phyloP scores from a whole-genome alignment of 2,797 vertebrate genomes.

The Arremon brunneinucha region DNA sequence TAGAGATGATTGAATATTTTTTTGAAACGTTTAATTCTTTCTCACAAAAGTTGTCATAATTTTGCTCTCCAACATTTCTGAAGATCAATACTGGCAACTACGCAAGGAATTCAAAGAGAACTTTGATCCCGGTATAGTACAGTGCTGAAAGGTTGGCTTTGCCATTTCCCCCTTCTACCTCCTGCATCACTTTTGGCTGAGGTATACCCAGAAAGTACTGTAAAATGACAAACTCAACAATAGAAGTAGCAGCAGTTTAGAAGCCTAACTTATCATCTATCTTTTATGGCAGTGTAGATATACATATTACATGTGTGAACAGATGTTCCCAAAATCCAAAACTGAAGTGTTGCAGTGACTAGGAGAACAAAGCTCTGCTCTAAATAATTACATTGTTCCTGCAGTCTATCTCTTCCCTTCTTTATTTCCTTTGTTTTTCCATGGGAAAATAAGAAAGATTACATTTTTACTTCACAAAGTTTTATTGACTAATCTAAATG shows the following conservation, averaged over 20 bases:
- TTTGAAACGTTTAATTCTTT: neutral
- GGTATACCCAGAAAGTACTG: neutral
- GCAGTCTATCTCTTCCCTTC: neutral
- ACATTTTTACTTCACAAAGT: conserved; percentile 63
- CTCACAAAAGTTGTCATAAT: neutral
- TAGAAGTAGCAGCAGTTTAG: neutral
- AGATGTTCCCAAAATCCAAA: conserved; percentile 34
- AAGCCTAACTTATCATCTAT: conserved; percentile 14
- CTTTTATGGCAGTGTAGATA: conserved; percentile 26
- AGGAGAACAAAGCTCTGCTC: neutral
- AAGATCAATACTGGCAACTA: neutral
- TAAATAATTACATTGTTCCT: conserved; percentile 17
- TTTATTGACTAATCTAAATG: conserved; percentile 73
- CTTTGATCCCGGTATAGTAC: neutral
- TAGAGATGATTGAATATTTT: neutral
- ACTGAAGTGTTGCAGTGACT: neutral
- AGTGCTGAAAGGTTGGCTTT: neutral
- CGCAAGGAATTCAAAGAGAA: neutral
- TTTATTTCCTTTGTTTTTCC: conserved; percentile 43
- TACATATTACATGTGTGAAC: conserved; percentile 42
- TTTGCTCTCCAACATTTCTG: neutral
- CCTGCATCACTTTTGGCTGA: neutral
- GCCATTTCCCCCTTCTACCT: neutral
- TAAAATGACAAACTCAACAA: neutral
- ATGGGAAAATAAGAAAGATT: conserved; percentile 38